A percentile compares a stretch with the other conserved stretches of the same genome.
phyloP scores from a whole-genome alignment of 2,113 vertebrate species.

The Oryctolagus cuniculus region mOryCun1.1 NC_091436.1:50691501-50692000 shows the following conservation, averaged over 20 bases:
- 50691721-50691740: background rate
- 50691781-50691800: background rate
- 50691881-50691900: background rate
- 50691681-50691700: fast-evolving
- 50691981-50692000: background rate
- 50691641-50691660: background rate
- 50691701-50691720: fast-evolving
- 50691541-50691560: background rate
- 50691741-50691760: background rate
- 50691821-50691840: fast-evolving
- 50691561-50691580: background rate
- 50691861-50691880: background rate
- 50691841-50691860: background rate
- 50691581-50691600: fast-evolving
- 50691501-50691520: background rate
- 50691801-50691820: background rate
- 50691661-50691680: background rate
- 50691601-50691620: background rate
- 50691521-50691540: background rate
- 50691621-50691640: background rate
- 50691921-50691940: background rate
- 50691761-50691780: background rate
- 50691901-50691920: background rate
- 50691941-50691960: background rate
- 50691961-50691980: background rate